These are phyloP conservation scores for Numenius phaeopus DNA, from an alignment of 2,797 vertebrate species.

Conservation along the genomic window DNA sequence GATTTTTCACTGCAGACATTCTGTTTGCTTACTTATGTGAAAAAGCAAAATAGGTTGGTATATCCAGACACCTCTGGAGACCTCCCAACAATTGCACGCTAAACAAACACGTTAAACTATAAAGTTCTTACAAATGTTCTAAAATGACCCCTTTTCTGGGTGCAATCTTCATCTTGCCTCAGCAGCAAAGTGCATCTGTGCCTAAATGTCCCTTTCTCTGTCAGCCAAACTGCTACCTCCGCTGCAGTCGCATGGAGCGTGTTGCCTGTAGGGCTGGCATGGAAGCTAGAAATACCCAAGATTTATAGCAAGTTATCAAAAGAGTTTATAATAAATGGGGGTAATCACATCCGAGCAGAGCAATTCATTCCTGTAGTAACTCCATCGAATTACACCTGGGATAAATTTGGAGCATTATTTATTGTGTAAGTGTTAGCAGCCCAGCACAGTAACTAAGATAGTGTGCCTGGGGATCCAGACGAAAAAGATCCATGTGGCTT, in stretches of 20 bases:
- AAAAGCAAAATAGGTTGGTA: background rate
- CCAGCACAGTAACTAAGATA: background rate
- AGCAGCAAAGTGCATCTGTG: background rate
- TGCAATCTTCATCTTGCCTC: background rate
- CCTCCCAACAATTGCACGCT: background rate
- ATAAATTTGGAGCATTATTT: slow-evolving; percentile 44
- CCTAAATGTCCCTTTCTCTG: background rate
- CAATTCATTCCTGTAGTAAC: slow-evolving; percentile 10
- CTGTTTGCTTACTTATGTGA: background rate
- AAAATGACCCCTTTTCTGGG: background rate
- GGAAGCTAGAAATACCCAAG: background rate
- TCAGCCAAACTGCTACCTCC: background rate
- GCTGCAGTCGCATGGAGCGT: background rate
- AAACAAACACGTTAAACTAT: background rate
- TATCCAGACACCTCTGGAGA: background rate
- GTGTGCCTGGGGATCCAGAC: background rate
- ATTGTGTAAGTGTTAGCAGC: background rate
- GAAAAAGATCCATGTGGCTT: background rate
- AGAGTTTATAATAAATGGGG: slow-evolving; percentile 18
- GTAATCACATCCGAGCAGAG: background rate
- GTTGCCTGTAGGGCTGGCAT: background rate
- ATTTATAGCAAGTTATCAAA: slow-evolving; percentile 38
- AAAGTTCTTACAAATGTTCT: background rate
- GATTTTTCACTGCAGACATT: background rate
- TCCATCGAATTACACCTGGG: slow-evolving; percentile 13